phyloP scores from a whole-genome alignment of 2,797 vertebrate genomes.

The Malurus splendens region DNA sequence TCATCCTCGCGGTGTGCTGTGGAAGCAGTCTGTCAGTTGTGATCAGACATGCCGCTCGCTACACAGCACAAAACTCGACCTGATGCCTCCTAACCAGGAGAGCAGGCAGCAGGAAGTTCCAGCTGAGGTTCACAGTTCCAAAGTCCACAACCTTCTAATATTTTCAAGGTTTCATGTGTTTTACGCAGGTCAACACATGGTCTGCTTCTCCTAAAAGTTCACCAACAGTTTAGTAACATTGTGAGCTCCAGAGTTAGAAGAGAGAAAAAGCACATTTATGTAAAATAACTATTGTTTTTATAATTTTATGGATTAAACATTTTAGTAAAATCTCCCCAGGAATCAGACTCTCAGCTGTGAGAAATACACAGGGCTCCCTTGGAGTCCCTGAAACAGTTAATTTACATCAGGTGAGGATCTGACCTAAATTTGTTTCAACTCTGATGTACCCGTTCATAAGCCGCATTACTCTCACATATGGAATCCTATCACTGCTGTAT shows the following conservation, averaged over 20 bases:
- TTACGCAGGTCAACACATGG: slow-evolving; percentile 53
- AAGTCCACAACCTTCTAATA: slow-evolving; percentile 53
- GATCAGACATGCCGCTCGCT: slow-evolving; percentile 53
- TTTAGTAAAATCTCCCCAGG: neutral
- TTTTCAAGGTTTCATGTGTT: slow-evolving; percentile 47
- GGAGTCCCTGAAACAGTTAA: neutral
- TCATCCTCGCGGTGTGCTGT: slow-evolving; percentile 52
- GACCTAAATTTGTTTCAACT: slow-evolving; percentile 40
- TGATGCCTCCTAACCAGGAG: slow-evolving; percentile 33
- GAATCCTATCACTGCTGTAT: slow-evolving; percentile 35
- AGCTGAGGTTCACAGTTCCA: slow-evolving; percentile 60
- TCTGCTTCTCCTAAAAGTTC: slow-evolving; percentile 19
- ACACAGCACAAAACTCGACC: slow-evolving; percentile 49
- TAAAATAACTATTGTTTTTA: neutral
- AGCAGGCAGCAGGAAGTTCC: slow-evolving; percentile 51
- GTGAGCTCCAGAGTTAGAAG: neutral
- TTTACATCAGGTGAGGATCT: slow-evolving; percentile 50
- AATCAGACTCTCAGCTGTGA: neutral
- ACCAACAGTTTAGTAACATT: neutral
- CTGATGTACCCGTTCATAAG: neutral
- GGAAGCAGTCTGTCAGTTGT: slow-evolving; percentile 68
- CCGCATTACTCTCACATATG: slow-evolving; percentile 19
- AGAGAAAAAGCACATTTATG: neutral
- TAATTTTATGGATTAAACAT: neutral
- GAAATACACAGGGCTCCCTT: neutral